Base-by-base conservation (phyloP, 2,797 vertebrate genomes). In the Anolis apletophallus region DNA sequence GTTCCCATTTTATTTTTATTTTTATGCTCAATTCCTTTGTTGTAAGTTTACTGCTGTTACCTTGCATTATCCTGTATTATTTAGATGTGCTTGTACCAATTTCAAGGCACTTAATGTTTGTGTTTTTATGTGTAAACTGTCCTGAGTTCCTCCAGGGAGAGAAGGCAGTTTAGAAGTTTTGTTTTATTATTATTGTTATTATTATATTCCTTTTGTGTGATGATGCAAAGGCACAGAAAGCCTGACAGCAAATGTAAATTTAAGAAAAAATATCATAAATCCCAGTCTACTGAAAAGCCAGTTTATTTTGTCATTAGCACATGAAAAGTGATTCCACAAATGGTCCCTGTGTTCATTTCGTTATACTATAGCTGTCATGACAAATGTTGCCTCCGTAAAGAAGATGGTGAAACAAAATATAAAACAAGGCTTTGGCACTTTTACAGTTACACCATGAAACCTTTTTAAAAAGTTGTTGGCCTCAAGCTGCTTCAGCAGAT, bases 401-500 rank as follows among this genome's bases (percentile, higher is more conserved):
- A 40, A 84, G 75, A 67, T 84, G 36, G 4, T 76, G 74, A n/a
- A 68, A 46, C 8, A 34, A 73, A 72, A 50, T 59, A 72, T 26
- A 85, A 79, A 69, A 23, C 36, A 21, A 69, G 16, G 73, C 59
- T 55, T 59, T 19, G 52, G 16, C 52, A 57, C 29, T 57, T 75
- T 75, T 68, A 76, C 29, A 68, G 52, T 64, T 17, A 82, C 55
- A 34, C 29, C 17, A 54, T 68, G 59, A 86, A 75, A n/a, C 16
- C 23, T 21, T 75, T 68, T 76, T 59, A 29, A 77, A 82, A 74
- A 59, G 14, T 68, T 87, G 61, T 69, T 87, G 61, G 59, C 14
- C 26, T 86, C 64, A 57, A 46, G 40, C 64, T 69, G 67, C 67
- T 75, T 87, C 54, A 74, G 74, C 36, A 59, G 73, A 77, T 77